These are phyloP conservation scores for Lordiphosa clarofinis DNA, from an alignment of 1,140 invertebrate species.

Conservation along the genomic window DNA sequence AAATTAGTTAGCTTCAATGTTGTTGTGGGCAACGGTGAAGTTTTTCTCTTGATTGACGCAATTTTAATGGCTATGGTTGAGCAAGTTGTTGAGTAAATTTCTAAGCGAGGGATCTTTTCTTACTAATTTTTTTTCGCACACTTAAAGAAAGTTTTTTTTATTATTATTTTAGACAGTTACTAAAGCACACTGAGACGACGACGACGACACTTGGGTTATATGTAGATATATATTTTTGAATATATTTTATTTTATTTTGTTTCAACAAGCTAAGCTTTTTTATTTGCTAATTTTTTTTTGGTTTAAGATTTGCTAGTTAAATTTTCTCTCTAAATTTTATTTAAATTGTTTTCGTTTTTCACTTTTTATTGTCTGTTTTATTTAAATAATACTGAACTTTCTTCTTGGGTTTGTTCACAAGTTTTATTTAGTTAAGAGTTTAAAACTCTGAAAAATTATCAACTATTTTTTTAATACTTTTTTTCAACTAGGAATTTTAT, in stretches of 20 bases:
- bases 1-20: conserved; percentile 59
- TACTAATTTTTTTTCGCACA: conserved; percentile 6
- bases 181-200: conserved; percentile 29
- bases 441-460: conserved; percentile 31
- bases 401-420: too few species aligned
- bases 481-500: conserved; percentile 36
- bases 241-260: conserved; percentile 12
- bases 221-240: conserved; percentile 9
- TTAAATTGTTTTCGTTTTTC: conserved; percentile 5
- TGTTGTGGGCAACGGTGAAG: conserved; percentile 63
- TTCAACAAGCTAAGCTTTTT: conserved; percentile 56
- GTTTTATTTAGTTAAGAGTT: conserved; percentile 46
- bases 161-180: conserved; percentile 42
- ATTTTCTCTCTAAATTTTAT: too few species aligned
- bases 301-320: conserved; percentile 16
- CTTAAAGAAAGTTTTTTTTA: conserved; percentile 16
- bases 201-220: conserved; percentile 9
- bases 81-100: conserved; percentile 46
- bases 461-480: conserved; percentile 6
- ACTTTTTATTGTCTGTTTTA: conserved; percentile 19
- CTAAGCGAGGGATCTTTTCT: conserved; percentile 26
- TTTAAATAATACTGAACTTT: conserved; percentile 47
- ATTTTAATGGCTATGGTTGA: conserved; percentile 69
- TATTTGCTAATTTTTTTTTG: conserved; percentile 36
- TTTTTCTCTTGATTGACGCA: conserved; percentile 78